These are phyloP conservation scores for Tenualosa ilisha DNA, from an alignment of 2,797 vertebrate genomes.

Conservation along the genomic window DNA sequence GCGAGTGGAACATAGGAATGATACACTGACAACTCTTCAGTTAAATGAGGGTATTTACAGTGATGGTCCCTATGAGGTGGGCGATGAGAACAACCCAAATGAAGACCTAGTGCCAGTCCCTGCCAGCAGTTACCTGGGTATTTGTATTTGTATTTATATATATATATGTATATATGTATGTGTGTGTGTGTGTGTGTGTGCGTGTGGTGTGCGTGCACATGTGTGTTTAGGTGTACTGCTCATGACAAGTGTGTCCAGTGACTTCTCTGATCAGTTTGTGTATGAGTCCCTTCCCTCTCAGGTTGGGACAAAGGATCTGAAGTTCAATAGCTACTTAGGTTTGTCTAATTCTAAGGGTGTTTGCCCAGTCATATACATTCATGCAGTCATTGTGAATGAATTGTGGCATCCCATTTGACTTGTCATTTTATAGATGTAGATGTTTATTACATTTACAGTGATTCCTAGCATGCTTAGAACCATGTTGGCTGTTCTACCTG, in stretches of 20 bases:
- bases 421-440: neutral
- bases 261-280: slow-evolving; percentile 82
- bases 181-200: slow-evolving; percentile 15
- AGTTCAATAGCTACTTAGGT: slow-evolving; percentile 87
- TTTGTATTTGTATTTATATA: neutral
- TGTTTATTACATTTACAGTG: neutral
- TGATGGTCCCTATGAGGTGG: slow-evolving; percentile 92
- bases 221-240: slow-evolving; percentile 77
- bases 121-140: slow-evolving; percentile 96
- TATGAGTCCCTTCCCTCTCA: slow-evolving; percentile 79
- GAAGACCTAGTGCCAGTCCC: slow-evolving; percentile 83
- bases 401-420: neutral
- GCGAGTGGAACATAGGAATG: slow-evolving; percentile 89
- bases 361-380: neutral
- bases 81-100: slow-evolving; percentile 78
- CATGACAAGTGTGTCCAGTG: slow-evolving; percentile 79
- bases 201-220: slow-evolving; percentile 28
- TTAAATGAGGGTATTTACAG: slow-evolving; percentile 75
- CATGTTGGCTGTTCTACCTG: too few relatives aligned
- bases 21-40: slow-evolving; percentile 65
- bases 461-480: neutral
- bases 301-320: slow-evolving; percentile 71
- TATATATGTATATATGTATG: neutral
- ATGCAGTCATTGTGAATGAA: neutral
- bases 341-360: slow-evolving; percentile 62